Base-by-base conservation (phyloP, 2,113 vertebrate genomes). In the Promerops cafer region DNA sequence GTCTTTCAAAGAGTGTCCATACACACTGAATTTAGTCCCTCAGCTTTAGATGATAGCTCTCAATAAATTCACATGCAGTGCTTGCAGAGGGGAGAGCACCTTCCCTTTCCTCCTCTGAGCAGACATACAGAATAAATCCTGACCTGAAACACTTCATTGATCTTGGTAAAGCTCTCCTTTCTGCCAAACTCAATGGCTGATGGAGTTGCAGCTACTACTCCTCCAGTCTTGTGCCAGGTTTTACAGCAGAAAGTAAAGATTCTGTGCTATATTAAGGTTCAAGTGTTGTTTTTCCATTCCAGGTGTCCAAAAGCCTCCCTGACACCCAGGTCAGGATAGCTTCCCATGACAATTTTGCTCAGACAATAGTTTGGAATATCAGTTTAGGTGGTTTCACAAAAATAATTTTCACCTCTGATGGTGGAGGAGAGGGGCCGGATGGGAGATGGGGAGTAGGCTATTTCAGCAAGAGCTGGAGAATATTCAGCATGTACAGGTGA, bases 1-100 rank as follows among this genome's bases (percentile, higher is more conserved):
- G 93, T 71, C 68, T 89, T 94, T 97, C 95, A 94, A 75, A 84
- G 33, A n/a, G 56, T 84, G 87, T 87, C 91, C 89, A 78, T 35
- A 81, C 79, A 90, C 70, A 49, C 5, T 52, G 95, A 92, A 90
- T 89, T 95, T 63, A 11, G 8, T 75, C 72, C 69, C 64, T 84
- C 59, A 47, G 35, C 71, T 63, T 74, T 40, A 86, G 79, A 54
- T 39, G 80, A 83, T 59, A 78, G 77, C 44, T 81, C 83, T 88
- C 94, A 81, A 75, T 95, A 95, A 90, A 96, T 71, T 60, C 86
- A 52, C 4, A 4, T 60, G n/a, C 52, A 60, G 11, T 3, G 8
- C 71, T 56, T 75, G 80, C 27, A 81, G 44, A 78, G 22, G 30
- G 16, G 47, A 92, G 30, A 91, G 37, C 60, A 84, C 40, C 72